Percentiles rank a stretch among this genome's conserved stretches.
These are phyloP conservation scores for Phocides pigmalion DNA, from an alignment of 1,140 invertebrate species.

Conservation along the genomic window DNA sequence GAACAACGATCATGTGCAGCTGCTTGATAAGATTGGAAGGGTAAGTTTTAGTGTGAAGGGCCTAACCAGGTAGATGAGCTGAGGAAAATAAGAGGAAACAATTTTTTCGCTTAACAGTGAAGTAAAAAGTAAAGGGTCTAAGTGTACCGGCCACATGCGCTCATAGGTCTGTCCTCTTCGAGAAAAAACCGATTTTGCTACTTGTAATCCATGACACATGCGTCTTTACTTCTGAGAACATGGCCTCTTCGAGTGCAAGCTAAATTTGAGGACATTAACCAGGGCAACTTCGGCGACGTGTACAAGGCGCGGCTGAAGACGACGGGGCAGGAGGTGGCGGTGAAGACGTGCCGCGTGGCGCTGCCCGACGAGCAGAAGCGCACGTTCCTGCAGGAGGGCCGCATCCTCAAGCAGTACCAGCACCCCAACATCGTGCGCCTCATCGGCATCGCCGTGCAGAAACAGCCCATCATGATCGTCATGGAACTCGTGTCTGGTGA, in stretches of 20 bases:
- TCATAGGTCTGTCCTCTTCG: no score
- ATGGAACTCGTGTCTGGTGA: slow-evolving; percentile 98
- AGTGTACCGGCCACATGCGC: no score
- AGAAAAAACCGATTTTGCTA: no score
- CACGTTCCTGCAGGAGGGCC: slow-evolving; percentile 97
- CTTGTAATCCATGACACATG: no score
- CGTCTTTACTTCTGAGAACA: slow-evolving; percentile 28
- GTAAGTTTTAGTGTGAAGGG: no score
- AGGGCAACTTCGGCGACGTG: slow-evolving; percentile 99
- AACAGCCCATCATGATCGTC: slow-evolving; percentile 99
- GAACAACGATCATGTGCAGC: slow-evolving; percentile 97
- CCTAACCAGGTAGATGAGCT: no score
- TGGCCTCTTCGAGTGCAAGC: no score
- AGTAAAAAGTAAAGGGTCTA: no score
- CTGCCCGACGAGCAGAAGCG: slow-evolving; percentile 97
- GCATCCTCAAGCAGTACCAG: slow-evolving; percentile 98
- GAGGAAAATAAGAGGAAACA: no score
- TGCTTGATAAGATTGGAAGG: slow-evolving; percentile 97
- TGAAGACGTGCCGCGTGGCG: slow-evolving; percentile 97
- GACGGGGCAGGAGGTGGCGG: slow-evolving; percentile 94
- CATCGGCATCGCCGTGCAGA: slow-evolving; percentile 99
- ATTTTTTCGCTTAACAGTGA: no score
- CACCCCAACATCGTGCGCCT: slow-evolving; percentile 98
- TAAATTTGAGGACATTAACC: not conserved
- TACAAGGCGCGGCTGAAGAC: slow-evolving; percentile 95